A percentile compares a stretch with the other conserved stretches of the same genome.
phyloP scores from a whole-genome alignment of 2,888 invertebrate genomes.

The Meghimatium bilineatum region DNA sequence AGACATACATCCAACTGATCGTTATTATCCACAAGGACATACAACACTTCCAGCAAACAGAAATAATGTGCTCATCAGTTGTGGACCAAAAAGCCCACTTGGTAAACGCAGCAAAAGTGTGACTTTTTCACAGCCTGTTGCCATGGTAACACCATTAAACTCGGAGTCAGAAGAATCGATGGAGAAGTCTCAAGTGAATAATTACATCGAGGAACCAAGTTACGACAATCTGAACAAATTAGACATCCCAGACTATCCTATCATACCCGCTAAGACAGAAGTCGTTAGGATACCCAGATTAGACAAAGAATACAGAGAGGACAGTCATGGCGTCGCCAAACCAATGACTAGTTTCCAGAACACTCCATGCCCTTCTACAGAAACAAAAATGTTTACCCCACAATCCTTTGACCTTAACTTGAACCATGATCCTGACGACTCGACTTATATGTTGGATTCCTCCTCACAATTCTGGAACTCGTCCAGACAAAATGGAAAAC shows the following conservation, averaged over 20 bases:
- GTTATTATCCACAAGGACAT: constrained; percentile 45
- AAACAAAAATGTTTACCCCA: constrained; percentile 28
- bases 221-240: constrained; percentile 53
- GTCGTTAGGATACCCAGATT: constrained; percentile 41
- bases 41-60: constrained; percentile 49
- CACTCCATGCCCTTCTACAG: constrained; percentile 30
- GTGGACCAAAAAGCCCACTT: constrained; percentile 51
- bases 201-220: constrained; percentile 47
- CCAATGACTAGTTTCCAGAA: constrained; percentile 52
- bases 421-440: constrained; percentile 26
- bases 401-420: constrained; percentile 23
- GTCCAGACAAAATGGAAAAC: constrained; percentile 24
- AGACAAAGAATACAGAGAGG: constrained; percentile 41
- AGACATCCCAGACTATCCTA: constrained; percentile 49
- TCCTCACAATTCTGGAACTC: constrained; percentile 34
- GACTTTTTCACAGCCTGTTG: constrained; percentile 69
- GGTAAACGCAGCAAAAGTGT: constrained; percentile 64
- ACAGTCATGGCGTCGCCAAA: constrained; percentile 12
- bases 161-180: constrained; percentile 68
- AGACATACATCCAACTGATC: not conserved
- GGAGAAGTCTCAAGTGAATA: constrained; percentile 49
- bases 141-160: constrained; percentile 70
- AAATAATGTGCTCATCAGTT: constrained; percentile 47
- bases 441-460: constrained; percentile 17
- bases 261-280: constrained; percentile 31